Conservation (phyloP, 2,113 vertebrate species). For the Ariopsis seemanni region DNA sequence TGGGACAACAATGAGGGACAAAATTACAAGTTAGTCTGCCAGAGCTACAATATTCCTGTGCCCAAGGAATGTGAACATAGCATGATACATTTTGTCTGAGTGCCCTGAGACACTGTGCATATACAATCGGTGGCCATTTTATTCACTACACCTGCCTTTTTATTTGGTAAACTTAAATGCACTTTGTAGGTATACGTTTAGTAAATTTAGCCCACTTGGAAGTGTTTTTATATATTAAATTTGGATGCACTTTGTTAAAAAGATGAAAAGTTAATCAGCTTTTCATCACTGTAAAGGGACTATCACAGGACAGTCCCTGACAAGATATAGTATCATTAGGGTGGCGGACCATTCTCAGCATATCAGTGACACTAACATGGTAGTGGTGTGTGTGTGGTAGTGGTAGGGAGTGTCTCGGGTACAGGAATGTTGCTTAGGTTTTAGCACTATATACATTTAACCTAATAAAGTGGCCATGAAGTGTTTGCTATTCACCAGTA, state of each 20-base stretch:
- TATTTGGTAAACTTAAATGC: neutral
- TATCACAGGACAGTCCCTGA: neutral
- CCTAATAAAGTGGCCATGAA: neutral
- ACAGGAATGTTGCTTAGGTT: neutral
- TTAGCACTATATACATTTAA: neutral
- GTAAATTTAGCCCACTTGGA: neutral
- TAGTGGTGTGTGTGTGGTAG: neutral
- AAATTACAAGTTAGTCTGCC: conserved; percentile 87
- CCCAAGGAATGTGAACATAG: conserved; percentile 90
- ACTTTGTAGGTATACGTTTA: neutral
- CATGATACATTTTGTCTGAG: conserved; percentile 94
- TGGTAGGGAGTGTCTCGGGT: neutral
- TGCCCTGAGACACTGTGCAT: neutral
- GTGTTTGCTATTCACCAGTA: conserved; percentile 8
- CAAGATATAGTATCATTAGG: neutral
- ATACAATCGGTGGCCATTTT: neutral
- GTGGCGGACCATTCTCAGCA: neutral
- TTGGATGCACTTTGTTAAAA: neutral
- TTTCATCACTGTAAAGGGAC: neutral
- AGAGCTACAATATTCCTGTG: conserved; percentile 83
- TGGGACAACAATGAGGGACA: conserved; percentile 92
- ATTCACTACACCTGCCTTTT: neutral
- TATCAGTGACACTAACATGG: neutral
- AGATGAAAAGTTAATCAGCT: neutral
- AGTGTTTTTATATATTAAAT: neutral